Evolutionary conservation across 2,113 vertebrate species (phyloP), one percentile per base, ranked within the genome.

Genomic region (Pelobates fuscus): DNA sequence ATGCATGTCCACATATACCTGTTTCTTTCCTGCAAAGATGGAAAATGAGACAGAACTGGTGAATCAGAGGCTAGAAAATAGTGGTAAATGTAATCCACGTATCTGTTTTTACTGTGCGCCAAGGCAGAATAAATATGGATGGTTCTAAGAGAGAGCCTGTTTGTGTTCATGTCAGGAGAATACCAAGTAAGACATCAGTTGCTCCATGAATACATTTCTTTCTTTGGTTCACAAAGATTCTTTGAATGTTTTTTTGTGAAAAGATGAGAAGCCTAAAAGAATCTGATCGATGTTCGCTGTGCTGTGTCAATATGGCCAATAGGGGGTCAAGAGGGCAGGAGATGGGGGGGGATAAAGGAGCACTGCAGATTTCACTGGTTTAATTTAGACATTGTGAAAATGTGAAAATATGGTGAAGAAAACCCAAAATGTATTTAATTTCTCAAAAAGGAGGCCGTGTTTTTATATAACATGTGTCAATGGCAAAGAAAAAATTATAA

Each of bases 191-290:
- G 24, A 46, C 37, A 71, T 61, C 37, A 29, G 57, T 59, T 37
- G 27, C 52, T 30, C 17, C 27, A 10, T 37, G 52, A 41, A 15
- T 37, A 32, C 46, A 55, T 57, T 52, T 57, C n/a, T 69, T 57
- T 55, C 29, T 30, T 25, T 41, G 12, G 5, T 4, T 70, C 30
- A 55, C 61, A 74, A 75, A 49, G 63, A 52, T 30, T 52, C 72
- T 67, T 67, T 67, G 32, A 59, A 32, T 21, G 25, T 30, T 20
- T 25, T n/a, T 24, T 3, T 59, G 25, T 75, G 72, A 74, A 74
- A 58, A 58, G 49, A 75, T 46, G 63, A 66, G 29, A 23, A 65
- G 15, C 62, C 26, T 2, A 43, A 59, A 26, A 57, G 65, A 29
- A 46, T 67, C 10, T 67, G 46, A 75, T 29, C 58, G 49, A 75